These are phyloP conservation scores for Eulithis testata DNA, from an alignment of 2,888 invertebrate genomes.

Conservation along the genomic window DNA sequence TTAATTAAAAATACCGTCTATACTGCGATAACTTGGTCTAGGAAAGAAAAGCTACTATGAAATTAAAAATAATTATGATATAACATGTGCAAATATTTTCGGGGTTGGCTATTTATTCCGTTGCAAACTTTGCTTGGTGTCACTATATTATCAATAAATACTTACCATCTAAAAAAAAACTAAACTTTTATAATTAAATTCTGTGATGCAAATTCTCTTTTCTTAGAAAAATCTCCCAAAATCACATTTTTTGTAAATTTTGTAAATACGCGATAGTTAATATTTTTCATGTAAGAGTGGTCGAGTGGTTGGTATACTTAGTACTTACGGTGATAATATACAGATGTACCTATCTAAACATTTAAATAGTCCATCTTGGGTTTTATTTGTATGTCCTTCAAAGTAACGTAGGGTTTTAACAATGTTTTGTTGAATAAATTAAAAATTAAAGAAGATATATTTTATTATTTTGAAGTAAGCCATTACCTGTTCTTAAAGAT, in stretches of 20 bases:
- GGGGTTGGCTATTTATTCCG: too few species aligned
- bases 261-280: constrained; percentile 73
- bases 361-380: constrained; percentile 18
- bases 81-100: too few species aligned
- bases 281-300: constrained; percentile 39
- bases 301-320: constrained; percentile 13
- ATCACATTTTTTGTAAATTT: constrained; percentile 63
- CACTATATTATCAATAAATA: too few species aligned
- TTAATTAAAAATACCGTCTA: too few species aligned
- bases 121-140: too few species aligned
- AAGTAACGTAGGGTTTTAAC: constrained; percentile 16
- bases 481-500: neutral
- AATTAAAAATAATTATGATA: too few species aligned
- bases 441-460: constrained; percentile 6
- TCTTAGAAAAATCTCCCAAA: constrained; percentile 14
- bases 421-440: constrained; percentile 23
- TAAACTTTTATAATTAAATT: neutral
- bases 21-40: too few species aligned
- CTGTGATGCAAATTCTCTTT: neutral
- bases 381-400: constrained; percentile 27
- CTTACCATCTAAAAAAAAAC: too few species aligned
- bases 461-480: constrained; percentile 8
- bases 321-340: constrained; percentile 25
- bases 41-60: too few species aligned
- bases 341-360: constrained; percentile 19